Evolutionary conservation across 2,888 invertebrate species (phyloP), one percentile per base, ranked within the genome.

Genomic region (Lapara coniferarum): DNA sequence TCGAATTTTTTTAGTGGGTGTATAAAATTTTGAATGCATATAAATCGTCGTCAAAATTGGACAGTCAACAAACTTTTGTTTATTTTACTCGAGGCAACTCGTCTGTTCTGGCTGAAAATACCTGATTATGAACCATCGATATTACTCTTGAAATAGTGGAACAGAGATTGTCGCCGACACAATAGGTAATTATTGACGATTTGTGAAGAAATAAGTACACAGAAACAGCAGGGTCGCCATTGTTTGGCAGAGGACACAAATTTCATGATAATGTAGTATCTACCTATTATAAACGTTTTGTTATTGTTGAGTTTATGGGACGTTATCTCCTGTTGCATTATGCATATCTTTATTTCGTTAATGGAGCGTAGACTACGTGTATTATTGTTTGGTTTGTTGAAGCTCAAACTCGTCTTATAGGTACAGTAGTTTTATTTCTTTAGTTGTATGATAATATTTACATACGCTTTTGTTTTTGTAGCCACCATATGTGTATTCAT

Each of bases 41-140:
- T 81, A 87, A 85, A 89, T 89, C 87, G 85, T 85, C 86, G 89
- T 89, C 87, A 84, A 92, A 91, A 91, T 91, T 91, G 91, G 91
- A 92, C 91, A 94, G 93, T 93, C 94, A 94, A 94, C 94, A 94
- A 94, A 94, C 92, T 93, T 92, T 94, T 94, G 93, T 94, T 94
- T 93, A 92, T 92, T 92, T 88, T 88, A 88, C 85, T 89, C 82
- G 83, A 91, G 90, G 89, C 87, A 89, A 86, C 84, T 86, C 72
- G 88, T 88, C 89, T 87, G 85, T 89, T 90, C 86, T 86, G 85
- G 82, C 80, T 81, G 81, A 82, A 82, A 88, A 85, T 86, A 89
- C 82, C 85, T 83, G 88, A 93, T 89, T 93, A 93, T 93, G 93
- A 89, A 85, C 90, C 88, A 91, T 87, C 84, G 83, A 85, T 88